Conservation (phyloP, 1,140 invertebrate species). For the Trichonephila clavipes region DNA sequence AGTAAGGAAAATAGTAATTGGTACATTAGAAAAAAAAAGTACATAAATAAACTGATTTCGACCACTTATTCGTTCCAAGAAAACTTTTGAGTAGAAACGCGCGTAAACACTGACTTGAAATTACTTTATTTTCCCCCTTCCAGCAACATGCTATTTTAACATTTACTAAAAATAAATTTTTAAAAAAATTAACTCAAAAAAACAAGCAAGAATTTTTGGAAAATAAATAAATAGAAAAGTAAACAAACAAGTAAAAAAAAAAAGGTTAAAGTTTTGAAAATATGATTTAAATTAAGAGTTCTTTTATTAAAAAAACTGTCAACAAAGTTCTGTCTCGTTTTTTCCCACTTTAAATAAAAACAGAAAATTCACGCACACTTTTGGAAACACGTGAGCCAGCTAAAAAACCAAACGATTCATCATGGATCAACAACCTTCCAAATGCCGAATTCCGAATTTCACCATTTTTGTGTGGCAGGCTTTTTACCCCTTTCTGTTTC, state of each 20-base stretch:
- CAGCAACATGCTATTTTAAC: neutral
- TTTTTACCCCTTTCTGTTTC: slow-evolving; percentile 34
- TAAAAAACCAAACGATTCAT: slow-evolving; percentile 57
- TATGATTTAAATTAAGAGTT: neutral
- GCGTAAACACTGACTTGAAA: neutral
- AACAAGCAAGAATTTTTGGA: neutral
- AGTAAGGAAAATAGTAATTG: neutral
- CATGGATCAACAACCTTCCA: slow-evolving; percentile 61
- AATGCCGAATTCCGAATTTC: slow-evolving; percentile 39
- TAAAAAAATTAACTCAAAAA: neutral
- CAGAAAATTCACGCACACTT: slow-evolving; percentile 5
- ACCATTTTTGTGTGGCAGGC: slow-evolving; percentile 19
- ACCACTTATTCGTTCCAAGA: neutral
- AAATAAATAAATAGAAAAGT: neutral
- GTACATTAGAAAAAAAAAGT: neutral
- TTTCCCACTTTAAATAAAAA: neutral
- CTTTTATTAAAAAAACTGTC: neutral
- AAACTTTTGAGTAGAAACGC: neutral
- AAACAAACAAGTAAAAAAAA: neutral
- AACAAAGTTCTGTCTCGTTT: neutral
- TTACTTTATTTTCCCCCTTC: neutral
- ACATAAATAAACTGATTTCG: too few species aligned
- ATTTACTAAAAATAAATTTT: neutral
- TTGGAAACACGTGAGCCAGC: slow-evolving; percentile 17
- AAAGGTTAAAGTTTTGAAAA: neutral